Evolutionary conservation across 2,113 vertebrate genomes (phyloP), one percentile per base, ranked within the genome.

Genomic region (Psilopsiagon aurifrons): DNA sequence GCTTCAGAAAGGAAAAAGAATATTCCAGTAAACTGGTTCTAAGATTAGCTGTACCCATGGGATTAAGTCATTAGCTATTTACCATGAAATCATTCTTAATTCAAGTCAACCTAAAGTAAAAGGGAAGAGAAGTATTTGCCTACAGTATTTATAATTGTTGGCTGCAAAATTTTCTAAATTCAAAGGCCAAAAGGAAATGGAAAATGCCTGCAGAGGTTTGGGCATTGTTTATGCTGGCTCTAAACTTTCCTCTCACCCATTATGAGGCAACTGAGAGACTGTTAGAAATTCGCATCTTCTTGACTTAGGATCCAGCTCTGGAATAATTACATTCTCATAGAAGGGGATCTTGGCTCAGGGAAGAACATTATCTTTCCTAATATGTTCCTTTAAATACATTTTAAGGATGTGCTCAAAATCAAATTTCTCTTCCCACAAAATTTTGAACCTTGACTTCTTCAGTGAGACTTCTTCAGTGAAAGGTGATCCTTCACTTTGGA

Each of bases 161-260:
- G 28, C 44, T 81, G 39, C 23, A 78, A 71, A 51, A 66, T 63
- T 57, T 96, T 86, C 52, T 62, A 2, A 85, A 69, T 37, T 54
- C 41, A 7, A 76, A 41, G 14, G 33, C 52, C 35, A 86, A 88
- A 91, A 81, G 39, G 22, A 94, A 91, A 90, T 7, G 27, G 68
- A 92, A 94, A 92, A 83, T 0, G 0, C 23, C 47, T 29, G 23
- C 51, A 60, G 60, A 43, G 46, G 55, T 91, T 81, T 68, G 25
- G 46, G 78, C 60, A 64, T 94, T 91, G 91, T 86, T 95, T 94
- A 91, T 86, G 39, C 71, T 84, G 86, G 33, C 27, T 94, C 81
- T 88, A 60, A 92, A 84, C 51, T 71, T 95, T 91, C 80, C 88
- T 91, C 69, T 91, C n/a, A 28, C 10, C 3, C 43, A 43, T 94